Conservation (phyloP, 2,888 invertebrate species). For the Syritta pipiens region DNA sequence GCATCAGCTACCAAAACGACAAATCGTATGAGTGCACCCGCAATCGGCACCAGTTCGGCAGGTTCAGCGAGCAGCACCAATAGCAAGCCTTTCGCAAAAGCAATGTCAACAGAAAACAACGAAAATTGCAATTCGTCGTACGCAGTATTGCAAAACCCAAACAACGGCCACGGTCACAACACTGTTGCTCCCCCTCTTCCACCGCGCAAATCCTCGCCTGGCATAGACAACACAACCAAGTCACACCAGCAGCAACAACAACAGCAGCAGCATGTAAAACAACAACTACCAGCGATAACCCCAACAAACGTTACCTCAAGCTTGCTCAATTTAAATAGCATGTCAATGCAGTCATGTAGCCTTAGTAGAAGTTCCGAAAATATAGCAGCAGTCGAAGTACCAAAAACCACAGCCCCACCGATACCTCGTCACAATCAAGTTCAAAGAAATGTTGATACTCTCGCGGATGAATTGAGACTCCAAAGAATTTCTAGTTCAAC, state of each 20-base stretch:
- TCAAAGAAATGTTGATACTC: constrained; percentile 73
- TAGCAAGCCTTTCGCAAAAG: constrained; percentile 70
- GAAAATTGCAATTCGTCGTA: constrained; percentile 75
- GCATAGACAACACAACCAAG: constrained; percentile 74
- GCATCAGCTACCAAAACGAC: constrained; percentile 73
- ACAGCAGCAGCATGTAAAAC: constrained; percentile 70
- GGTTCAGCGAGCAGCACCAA: constrained; percentile 71
- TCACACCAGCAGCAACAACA: constrained; percentile 70
- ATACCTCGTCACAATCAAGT: constrained; percentile 77
- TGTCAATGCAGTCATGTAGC: constrained; percentile 54
- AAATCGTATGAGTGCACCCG: constrained; percentile 79
- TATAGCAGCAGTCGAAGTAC: constrained; percentile 74
- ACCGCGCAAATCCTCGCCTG: constrained; percentile 81
- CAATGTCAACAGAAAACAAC: constrained; percentile 72
- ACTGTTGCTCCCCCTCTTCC: constrained; percentile 81
- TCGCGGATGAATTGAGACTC: constrained; percentile 76
- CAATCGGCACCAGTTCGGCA: constrained; percentile 73
- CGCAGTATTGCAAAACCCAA: constrained; percentile 76
- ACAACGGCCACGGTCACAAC: constrained; percentile 59
- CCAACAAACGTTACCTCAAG: constrained; percentile 54
- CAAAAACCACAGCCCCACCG: constrained; percentile 78
- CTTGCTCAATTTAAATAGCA: constrained; percentile 55
- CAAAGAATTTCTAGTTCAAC: constrained; percentile 73
- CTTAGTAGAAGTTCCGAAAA: constrained; percentile 76
- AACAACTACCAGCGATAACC: constrained; percentile 33